phyloP scores from a whole-genome alignment of 2,797 vertebrate species.

The Ctenosaura bakeri region DNA sequence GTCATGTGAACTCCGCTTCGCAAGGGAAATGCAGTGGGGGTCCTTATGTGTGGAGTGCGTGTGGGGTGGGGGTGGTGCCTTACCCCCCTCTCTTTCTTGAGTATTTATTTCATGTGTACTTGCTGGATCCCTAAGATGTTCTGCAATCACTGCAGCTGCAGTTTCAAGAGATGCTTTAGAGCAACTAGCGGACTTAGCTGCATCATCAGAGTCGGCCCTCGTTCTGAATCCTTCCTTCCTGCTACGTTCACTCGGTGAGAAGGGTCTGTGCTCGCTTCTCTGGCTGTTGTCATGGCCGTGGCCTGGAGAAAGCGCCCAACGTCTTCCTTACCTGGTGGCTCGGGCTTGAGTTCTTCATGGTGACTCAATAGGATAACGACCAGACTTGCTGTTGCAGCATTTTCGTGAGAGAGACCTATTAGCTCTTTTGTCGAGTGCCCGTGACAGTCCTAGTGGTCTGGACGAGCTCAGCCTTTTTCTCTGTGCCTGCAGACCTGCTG shows the following conservation, averaged over 20 bases:
- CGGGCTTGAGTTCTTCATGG: neutral
- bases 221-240: no score
- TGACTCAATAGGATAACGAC: neutral
- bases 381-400: neutral
- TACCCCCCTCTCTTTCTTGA: no score
- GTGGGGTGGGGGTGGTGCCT: no score
- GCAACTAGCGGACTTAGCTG: no score
- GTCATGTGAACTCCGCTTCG: neutral
- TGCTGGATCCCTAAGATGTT: neutral
- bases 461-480: accelerated
- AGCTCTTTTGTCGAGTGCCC: neutral
- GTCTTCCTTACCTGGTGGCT: neutral
- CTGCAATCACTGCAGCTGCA: neutral
- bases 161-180: neutral
- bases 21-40: neutral
- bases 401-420: neutral
- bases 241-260: no score
- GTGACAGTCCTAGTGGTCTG: accelerated
- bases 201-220: no score
- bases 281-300: no score
- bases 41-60: neutral
- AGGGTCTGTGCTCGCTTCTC: no score
- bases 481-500: slow-evolving; percentile 22
- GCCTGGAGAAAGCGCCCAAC: no score
- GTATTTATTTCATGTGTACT: neutral